Evolutionary conservation across 2,797 vertebrate genomes (phyloP).

Genomic region (Sebastes cheni): DNA sequence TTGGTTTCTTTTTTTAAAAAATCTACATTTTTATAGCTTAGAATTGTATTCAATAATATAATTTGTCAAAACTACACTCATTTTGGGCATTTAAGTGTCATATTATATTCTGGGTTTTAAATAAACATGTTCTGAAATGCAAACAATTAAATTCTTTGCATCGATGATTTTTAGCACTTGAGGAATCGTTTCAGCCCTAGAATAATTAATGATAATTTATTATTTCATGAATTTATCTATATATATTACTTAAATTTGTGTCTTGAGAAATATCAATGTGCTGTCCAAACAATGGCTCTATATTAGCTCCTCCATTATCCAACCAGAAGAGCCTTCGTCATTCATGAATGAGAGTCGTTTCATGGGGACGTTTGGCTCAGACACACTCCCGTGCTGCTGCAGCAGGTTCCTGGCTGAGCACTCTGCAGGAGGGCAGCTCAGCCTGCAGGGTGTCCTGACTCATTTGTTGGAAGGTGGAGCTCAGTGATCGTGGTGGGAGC

Average conservation of each 20-base stretch:
- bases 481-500: not conserved
- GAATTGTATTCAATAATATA: too few species aligned
- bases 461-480: slow-evolving; percentile 25
- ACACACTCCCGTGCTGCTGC: not conserved
- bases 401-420: not conserved
- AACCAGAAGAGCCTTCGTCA: not conserved
- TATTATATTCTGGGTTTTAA: too few species aligned
- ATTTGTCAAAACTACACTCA: too few species aligned
- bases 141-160: too few species aligned
- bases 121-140: too few species aligned
- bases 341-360: not conserved
- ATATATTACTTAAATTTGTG: not conserved
- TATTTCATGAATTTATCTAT: not conserved
- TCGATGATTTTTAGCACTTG: fast-evolving
- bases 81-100: too few species aligned
- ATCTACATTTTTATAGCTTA: too few species aligned
- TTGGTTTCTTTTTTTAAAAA: too few species aligned
- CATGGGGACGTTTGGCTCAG: not conserved
- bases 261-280: not conserved
- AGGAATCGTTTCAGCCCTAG: too few species aligned
- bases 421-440: slow-evolving; percentile 25
- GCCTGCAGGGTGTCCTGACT: slow-evolving; percentile 9
- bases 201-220: fast-evolving
- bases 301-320: not conserved
- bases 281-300: not conserved